Conservation (phyloP, 1,140 invertebrate species). For the Callitettix versicolor region DNA sequence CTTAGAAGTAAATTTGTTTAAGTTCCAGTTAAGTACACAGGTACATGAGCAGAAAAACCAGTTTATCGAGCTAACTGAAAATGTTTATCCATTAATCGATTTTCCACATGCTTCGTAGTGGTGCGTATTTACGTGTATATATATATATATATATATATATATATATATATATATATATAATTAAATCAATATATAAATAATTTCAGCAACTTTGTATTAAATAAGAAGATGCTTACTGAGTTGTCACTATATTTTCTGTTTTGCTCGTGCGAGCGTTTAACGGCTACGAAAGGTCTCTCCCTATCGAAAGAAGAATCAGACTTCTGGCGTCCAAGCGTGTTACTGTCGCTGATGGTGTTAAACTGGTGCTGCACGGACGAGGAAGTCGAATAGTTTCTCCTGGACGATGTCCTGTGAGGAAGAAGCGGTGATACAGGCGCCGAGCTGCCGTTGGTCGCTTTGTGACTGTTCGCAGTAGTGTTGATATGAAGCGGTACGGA, state of each 20-base stretch:
- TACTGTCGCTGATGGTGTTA: slow-evolving; percentile 40
- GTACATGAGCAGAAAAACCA: no score
- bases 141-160: no score
- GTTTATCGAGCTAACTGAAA: no score
- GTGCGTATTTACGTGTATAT: no score
- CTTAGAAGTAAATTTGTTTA: no score
- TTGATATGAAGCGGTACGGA: slow-evolving; percentile 53
- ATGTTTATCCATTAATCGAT: no score
- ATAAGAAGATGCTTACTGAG: slow-evolving; percentile 31
- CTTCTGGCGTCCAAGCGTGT: slow-evolving; percentile 34
- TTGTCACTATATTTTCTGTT: slow-evolving; percentile 36
- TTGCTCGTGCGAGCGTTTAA: slow-evolving; percentile 51
- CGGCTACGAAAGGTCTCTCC: slow-evolving; percentile 50
- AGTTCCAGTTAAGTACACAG: no score
- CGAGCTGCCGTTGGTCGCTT: slow-evolving; percentile 33
- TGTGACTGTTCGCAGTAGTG: slow-evolving; percentile 35
- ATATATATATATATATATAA: no score
- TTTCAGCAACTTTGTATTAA: neutral
- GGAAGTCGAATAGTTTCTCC: slow-evolving; percentile 29
- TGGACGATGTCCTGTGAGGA: slow-evolving; percentile 47
- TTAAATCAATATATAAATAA: no score
- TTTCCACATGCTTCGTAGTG: no score
- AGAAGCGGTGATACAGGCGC: slow-evolving; percentile 46
- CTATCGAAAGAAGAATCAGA: slow-evolving; percentile 39
- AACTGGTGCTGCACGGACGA: slow-evolving; percentile 25